Conservation (phyloP, 2,888 invertebrate genomes). For the Anorthoa munda region DNA sequence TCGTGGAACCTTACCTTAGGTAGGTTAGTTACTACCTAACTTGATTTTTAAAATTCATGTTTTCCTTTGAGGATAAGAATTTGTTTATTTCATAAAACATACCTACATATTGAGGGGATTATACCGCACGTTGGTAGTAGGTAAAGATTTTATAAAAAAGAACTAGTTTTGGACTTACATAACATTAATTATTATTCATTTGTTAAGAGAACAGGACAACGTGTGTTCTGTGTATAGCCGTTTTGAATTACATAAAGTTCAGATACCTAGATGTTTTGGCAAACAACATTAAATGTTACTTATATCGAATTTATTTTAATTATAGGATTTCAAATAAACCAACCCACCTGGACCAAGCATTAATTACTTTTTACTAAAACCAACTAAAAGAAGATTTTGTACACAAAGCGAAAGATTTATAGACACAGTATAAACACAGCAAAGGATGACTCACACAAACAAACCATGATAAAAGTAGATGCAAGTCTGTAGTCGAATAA, state of each 20-base stretch:
- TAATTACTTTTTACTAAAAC: slow-evolving; percentile 12
- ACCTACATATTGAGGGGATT: background rate
- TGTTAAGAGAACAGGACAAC: background rate
- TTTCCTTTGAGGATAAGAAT: slow-evolving; percentile 17
- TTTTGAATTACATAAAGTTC: background rate
- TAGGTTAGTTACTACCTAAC: background rate
- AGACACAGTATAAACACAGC: slow-evolving; percentile 22
- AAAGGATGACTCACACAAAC: slow-evolving; percentile 46
- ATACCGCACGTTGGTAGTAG: background rate
- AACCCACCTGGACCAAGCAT: background rate
- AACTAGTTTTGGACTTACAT: background rate
- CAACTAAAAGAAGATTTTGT: slow-evolving; percentile 16
- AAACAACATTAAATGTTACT: no score
- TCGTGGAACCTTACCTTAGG: no score
- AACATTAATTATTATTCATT: background rate
- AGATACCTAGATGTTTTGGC: background rate
- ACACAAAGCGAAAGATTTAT: slow-evolving; percentile 45
- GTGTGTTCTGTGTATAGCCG: background rate
- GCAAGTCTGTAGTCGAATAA: slow-evolving; percentile 31
- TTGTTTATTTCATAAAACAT: background rate
- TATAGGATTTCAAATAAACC: background rate
- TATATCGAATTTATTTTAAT: background rate
- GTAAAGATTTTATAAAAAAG: background rate
- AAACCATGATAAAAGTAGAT: slow-evolving; percentile 48
- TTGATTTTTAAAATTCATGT: background rate